Evolutionary conservation across 2,888 invertebrate genomes (phyloP).

Genomic region (Harmothoe impar): DNA sequence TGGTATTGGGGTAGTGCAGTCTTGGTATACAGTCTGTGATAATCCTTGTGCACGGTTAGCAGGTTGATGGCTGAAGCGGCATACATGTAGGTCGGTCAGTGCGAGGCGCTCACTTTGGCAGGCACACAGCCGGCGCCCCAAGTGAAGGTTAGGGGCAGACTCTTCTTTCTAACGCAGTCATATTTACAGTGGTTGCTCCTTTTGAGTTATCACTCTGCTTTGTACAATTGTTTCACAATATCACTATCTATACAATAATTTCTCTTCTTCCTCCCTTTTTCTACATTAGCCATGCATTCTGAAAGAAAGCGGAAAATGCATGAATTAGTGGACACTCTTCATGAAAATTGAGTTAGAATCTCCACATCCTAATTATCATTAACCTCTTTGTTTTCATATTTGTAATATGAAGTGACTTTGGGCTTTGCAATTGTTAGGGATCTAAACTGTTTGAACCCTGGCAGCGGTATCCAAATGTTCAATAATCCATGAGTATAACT

Average conservation of each 20-base stretch:
- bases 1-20: background rate
- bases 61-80: background rate
- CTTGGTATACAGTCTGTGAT: background rate
- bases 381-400: too few species aligned
- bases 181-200: conserved; percentile 47
- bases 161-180: background rate
- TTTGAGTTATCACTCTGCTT: conserved; percentile 14
- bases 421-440: too few species aligned
- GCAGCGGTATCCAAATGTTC: too few species aligned
- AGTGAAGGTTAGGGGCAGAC: background rate
- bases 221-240: conserved; percentile 59
- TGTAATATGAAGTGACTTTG: too few species aligned
- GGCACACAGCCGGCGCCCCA: background rate
- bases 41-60: background rate
- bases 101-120: background rate
- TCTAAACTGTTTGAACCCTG: too few species aligned
- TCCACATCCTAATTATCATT: too few species aligned
- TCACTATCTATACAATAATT: conserved; percentile 50
- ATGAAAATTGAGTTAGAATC: background rate
- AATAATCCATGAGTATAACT: too few species aligned
- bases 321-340: background rate
- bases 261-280: background rate
- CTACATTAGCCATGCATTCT: conserved; percentile 49
- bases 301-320: background rate
- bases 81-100: background rate